Conservation (phyloP, 2,113 vertebrate species). For the Equus quagga region DNA sequence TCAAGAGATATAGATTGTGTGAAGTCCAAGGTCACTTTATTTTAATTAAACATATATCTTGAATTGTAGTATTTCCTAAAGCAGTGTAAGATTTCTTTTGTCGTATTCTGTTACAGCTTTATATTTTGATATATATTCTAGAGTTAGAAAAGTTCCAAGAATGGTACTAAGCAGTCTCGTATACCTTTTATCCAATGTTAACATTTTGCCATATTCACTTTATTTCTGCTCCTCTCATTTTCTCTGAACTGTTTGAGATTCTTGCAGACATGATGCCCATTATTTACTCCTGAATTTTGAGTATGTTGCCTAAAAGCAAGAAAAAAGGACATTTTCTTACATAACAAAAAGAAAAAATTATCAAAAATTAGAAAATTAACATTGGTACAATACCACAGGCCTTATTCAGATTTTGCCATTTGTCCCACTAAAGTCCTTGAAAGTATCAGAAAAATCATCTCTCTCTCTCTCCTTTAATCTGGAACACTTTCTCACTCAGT, state of each 20-base stretch:
- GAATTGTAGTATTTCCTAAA: slow-evolving; percentile 33
- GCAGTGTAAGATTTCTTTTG: not conserved
- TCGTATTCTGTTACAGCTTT: not conserved
- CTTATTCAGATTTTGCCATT: not conserved
- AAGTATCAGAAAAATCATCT: not conserved
- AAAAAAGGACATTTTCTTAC: not conserved
- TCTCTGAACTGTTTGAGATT: not conserved
- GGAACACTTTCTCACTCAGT: not conserved
- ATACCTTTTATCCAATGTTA: not conserved
- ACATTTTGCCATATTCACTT: not conserved
- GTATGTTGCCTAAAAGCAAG: not conserved
- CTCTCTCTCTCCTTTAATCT: not conserved
- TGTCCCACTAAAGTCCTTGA: not conserved
- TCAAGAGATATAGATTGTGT: not conserved
- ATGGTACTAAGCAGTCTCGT: slow-evolving; percentile 14
- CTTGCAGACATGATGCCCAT: not conserved
- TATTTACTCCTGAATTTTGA: not conserved
- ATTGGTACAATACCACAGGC: not conserved
- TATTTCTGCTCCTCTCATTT: not conserved
- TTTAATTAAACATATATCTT: not conserved
- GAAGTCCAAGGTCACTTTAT: not conserved
- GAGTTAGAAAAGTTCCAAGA: slow-evolving; percentile 4
- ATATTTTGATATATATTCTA: slow-evolving; percentile 17
- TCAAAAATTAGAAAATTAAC: not conserved
- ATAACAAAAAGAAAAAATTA: not conserved